phyloP scores from a whole-genome alignment of 2,888 invertebrate genomes.

The Apoda limacodes region DNA sequence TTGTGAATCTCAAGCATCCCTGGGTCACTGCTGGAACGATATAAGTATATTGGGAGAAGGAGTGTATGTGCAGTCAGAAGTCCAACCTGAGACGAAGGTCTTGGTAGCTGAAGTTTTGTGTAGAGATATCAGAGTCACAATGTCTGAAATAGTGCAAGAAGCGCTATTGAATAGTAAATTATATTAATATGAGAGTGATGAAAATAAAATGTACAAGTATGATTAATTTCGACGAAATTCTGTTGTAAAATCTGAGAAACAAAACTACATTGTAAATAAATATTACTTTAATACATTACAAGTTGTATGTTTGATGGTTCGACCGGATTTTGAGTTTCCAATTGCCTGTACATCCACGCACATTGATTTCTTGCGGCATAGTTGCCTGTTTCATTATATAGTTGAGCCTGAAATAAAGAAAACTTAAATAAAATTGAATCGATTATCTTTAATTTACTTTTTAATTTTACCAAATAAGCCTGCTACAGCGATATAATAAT shows the following conservation, averaged over 20 bases:
- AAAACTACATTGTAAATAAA: constrained; percentile 1
- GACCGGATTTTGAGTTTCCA: constrained; percentile 78
- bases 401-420: constrained; percentile 69
- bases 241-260: constrained; percentile 5
- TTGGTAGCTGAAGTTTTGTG: constrained; percentile 60
- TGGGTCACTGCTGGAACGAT: constrained; percentile 72
- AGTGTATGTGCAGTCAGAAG: constrained; percentile 52
- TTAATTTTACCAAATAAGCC: neutral
- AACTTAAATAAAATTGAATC: too few relatives aligned
- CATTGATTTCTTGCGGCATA: constrained; percentile 81
- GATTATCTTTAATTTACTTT: neutral
- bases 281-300: constrained; percentile 55
- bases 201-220: too few relatives aligned
- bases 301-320: constrained; percentile 67
- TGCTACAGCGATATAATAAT: too few relatives aligned
- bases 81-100: constrained; percentile 55
- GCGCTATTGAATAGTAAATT: constrained; percentile 75
- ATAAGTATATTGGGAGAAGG: constrained; percentile 56
- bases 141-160: constrained; percentile 72
- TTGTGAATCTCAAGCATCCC: constrained; percentile 84
- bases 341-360: constrained; percentile 82
- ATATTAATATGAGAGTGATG: constrained; percentile 69
- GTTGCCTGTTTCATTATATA: constrained; percentile 81
- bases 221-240: too few relatives aligned
- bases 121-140: constrained; percentile 65